Conservation (phyloP, 2,113 vertebrate genomes). For the Microcebus murinus region DNA sequence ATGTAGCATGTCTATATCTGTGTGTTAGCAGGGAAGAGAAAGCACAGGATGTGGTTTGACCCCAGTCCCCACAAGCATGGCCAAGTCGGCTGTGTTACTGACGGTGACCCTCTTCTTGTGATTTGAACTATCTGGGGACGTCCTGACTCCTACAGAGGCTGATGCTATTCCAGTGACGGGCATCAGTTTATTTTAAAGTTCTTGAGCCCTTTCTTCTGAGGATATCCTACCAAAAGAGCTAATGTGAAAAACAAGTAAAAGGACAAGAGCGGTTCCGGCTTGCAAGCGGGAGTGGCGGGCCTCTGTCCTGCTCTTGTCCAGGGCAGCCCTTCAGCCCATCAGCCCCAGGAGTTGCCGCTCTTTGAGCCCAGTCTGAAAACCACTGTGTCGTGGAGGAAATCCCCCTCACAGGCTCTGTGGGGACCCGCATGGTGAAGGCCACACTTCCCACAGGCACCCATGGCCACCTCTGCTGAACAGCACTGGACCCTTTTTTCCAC, state of each 20-base stretch:
- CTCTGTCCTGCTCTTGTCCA: neutral
- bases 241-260: neutral
- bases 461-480: neutral
- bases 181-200: neutral
- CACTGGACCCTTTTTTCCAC: too few relatives aligned
- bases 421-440: neutral
- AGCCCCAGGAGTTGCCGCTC: too few relatives aligned
- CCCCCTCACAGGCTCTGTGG: fast-evolving
- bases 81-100: neutral
- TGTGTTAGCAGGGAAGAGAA: neutral
- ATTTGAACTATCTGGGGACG: neutral
- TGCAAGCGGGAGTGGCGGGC: neutral
- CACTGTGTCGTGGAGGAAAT: neutral
- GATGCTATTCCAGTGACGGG: neutral
- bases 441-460: neutral
- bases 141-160: neutral
- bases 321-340: too few relatives aligned
- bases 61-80: neutral
- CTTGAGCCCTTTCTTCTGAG: neutral
- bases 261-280: neutral
- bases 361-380: neutral
- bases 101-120: neutral
- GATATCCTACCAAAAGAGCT: neutral
- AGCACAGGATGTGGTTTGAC: neutral
- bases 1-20: neutral